Base-by-base conservation (phyloP, 2,888 invertebrate genomes). In the Habrosyne pyritoides region DNA sequence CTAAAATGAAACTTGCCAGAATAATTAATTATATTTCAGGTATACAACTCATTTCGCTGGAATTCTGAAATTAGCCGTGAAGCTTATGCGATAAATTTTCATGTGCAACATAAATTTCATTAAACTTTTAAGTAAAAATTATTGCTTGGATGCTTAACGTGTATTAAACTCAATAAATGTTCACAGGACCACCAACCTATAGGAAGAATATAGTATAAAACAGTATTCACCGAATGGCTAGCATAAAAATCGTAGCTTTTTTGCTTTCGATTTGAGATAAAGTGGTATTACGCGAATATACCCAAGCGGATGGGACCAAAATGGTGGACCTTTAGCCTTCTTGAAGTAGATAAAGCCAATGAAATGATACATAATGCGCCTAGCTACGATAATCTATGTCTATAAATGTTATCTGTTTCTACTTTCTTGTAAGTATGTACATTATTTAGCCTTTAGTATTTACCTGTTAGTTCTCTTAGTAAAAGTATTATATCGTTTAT, bases 41-140 rank as follows among this genome's bases (percentile, higher is more conserved):
- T n/a, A 50, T 28, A 28, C 50, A 50, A 50, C 50, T 28, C 50
- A 49, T 49, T 49, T 26, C 14, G 49, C 18, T n/a, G 49, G 49
- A 49, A 50, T 50, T 50, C 53, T 54, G 59, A 68, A 72, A 66
- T 70, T 67, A 56, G 65, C 54, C 54, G 62, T 56, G 68, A 66
- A 57, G 68, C 61, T 72, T 68, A 70, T 61, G 66, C 70, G 66
- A 71, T 74, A 75, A 73, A 77, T 77, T 77, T 67, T 57, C 74
- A 67, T 68, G 66, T 71, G 66, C 64, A 68, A 54, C 73, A 69
- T 77, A 74, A 77, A 77, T 77, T 71, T 70, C 59, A 69, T 77
- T 71, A 73, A 76, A 69, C 59, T 62, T 72, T 69, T 64, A 75
- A 75, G 67, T 67, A 64, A 73, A 75, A 77, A 71, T 67, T 71